Evolutionary conservation across 2,888 invertebrate species (phyloP).

Genomic region (Phalera bucephala): DNA sequence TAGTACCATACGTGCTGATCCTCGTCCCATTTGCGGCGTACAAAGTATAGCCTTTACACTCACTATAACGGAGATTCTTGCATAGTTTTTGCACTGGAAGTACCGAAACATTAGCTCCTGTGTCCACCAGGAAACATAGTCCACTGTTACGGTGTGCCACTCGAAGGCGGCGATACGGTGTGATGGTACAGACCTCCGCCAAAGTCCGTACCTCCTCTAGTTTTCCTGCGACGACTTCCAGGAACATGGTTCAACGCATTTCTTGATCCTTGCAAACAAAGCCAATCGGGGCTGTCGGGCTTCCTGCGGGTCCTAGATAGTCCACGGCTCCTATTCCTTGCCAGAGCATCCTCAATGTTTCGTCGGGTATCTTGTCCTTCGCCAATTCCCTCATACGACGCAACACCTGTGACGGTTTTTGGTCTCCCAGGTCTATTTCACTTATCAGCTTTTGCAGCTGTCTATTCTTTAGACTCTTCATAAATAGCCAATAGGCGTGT

Average conservation of each 20-base stretch:
- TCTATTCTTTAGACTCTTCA: not conserved
- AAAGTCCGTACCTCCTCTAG: too few species aligned
- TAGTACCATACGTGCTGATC: constrained; percentile 7
- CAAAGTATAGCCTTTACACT: constrained; percentile 1
- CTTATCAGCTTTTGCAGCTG: not conserved
- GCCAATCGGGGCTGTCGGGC: too few species aligned
- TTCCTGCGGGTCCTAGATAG: too few species aligned
- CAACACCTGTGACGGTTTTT: not conserved
- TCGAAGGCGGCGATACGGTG: constrained; percentile 7
- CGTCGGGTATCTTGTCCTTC: not conserved
- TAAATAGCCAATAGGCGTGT: not conserved
- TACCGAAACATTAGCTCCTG: not conserved
- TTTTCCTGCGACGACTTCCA: too few species aligned
- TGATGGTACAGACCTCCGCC: not conserved
- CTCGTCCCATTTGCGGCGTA: constrained; percentile 8
- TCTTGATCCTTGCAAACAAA: too few species aligned
- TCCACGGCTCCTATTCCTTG: not conserved
- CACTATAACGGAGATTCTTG: too few species aligned
- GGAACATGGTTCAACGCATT: too few species aligned
- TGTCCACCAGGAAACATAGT: not conserved
- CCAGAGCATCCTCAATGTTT: not conserved
- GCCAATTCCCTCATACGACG: not conserved
- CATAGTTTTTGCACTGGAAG: not conserved
- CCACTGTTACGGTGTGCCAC: not conserved
- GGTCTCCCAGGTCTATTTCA: not conserved